Evolutionary conservation across 2,888 invertebrate species (phyloP), one percentile per base, ranked within the genome.

Genomic region (Eutolmus rufibarbis): DNA sequence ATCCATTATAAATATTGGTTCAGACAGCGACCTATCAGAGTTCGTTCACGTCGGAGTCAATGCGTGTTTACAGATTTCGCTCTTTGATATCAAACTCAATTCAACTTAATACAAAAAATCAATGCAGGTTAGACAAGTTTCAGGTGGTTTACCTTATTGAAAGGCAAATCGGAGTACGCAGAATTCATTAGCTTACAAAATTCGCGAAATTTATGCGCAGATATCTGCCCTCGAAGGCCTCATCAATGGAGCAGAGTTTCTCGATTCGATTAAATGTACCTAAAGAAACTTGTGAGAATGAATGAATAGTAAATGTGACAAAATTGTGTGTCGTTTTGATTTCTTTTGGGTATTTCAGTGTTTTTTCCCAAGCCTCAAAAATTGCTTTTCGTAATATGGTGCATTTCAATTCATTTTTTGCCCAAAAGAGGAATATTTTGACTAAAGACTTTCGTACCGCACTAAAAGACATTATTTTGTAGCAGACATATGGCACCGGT

Each of bases 161-260:
- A 78, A 78, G 78, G 37, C 43, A 78, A 78, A 78, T 78, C 43
- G 19, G 78, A 37, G 78, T 43, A 40, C 43, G 43, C 66, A 66
- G 78, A 78, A 78, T 78, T 78, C 43, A 78, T 78, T 78, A 78
- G 43, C 43, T 78, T 78, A 78, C 43, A 43, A 66, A 78, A 78
- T 19, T 78, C 40, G 43, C 76, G 16, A 77, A 78, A 78, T 78
- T 78, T 78, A 78, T 78, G n/a, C 43, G 40, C 40, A 40, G 78
- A 78, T 78, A 37, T 43, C 37, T 43, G 46, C 37, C 78, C 40
- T 66, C 23, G 43, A 78, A 40, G 19, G 43, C 78, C 43, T 43
- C 43, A 78, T 78, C 78, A 78, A 78, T 78, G 78, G 78, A 43
- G 1, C 78, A 78, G 43, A 37, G 78, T 78, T 40, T 78, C 19